Evolutionary conservation across 64 coral and sea anemone species (phyloP), one percentile per base, ranked within the genome.

Genomic region (Montipora foliosa): DNA sequence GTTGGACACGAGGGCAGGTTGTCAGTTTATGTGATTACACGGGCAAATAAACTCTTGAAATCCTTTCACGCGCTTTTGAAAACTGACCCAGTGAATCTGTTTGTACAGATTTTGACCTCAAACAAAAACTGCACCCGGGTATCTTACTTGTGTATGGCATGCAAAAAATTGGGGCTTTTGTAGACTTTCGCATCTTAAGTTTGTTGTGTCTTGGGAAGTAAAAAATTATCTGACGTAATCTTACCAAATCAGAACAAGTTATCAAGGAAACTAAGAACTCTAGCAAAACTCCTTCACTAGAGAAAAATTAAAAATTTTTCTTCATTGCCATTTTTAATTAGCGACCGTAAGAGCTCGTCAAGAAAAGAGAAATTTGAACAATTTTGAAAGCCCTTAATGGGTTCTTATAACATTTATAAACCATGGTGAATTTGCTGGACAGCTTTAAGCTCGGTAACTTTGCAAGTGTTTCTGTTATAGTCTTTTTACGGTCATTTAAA

Each of bases 1-100:
- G 14, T 92, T 92, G 25, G 44, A 47, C 13, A 53, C 51, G 46
- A 22, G 47, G 89, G 49, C 96, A 92, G 96, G 92, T 95, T 92
- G 95, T 93, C 80, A 29, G 49, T 6, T 57, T 81, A 83, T 96
- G 95, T 87, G 49, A 82, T 21, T 57, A 24, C 64, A 16, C 44
- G 66, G 5, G 46, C 64, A 72, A 86, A 73, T 71, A 86, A 86
- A 14, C 82, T 71, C 37, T 86, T 16, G 64, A 86, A 59, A 49
- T 86, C 19, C 71, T 22, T 71, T 25, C 62, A 49, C 66, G 82
- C 66, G 17, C 82, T 86, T 48, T 84, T 68, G 37, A 84, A 86
- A 51, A 86, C 8, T 47, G 45, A 86, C 15, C 46, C 82, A 82
- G 6, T 86, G 66, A 86, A 45, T 86, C 22, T 86, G 17, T 13